Evolutionary conservation across 2,888 invertebrate species (phyloP).

Genomic region (Hyalella azteca): DNA sequence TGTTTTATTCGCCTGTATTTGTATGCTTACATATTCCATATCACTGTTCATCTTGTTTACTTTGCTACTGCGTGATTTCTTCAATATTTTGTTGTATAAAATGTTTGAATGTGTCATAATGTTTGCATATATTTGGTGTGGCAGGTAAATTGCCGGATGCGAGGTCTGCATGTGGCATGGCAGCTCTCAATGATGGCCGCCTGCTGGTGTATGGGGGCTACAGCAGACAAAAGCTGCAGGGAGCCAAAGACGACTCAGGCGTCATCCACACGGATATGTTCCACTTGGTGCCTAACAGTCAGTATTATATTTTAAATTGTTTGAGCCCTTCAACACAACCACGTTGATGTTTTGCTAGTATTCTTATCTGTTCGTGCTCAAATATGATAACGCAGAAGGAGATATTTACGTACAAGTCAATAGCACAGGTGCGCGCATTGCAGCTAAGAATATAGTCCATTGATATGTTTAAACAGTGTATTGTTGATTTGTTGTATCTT

Average conservation of each 20-base stretch:
- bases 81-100: neutral
- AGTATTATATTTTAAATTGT: conserved; percentile 60
- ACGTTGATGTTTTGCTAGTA: too few species aligned
- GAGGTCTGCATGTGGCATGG: conserved; percentile 81
- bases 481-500: too few species aligned
- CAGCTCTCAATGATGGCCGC: conserved; percentile 71
- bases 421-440: too few species aligned
- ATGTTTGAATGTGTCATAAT: neutral
- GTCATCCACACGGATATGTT: conserved; percentile 63
- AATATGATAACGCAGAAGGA: too few species aligned
- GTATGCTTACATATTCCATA: too few species aligned
- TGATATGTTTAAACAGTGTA: too few species aligned
- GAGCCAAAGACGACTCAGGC: conserved; percentile 69
- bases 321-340: too few species aligned
- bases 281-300: conserved; percentile 71
- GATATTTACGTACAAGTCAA: too few species aligned
- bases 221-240: conserved; percentile 72
- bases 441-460: too few species aligned
- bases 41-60: neutral
- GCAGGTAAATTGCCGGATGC: conserved; percentile 74
- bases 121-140: neutral
- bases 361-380: too few species aligned
- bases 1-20: too few species aligned
- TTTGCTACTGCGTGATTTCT: neutral
- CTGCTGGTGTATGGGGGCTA: conserved; percentile 79